phyloP scores from a whole-genome alignment of 2,888 invertebrate species.

The Acanthococcus lagerstroemiae region DNA sequence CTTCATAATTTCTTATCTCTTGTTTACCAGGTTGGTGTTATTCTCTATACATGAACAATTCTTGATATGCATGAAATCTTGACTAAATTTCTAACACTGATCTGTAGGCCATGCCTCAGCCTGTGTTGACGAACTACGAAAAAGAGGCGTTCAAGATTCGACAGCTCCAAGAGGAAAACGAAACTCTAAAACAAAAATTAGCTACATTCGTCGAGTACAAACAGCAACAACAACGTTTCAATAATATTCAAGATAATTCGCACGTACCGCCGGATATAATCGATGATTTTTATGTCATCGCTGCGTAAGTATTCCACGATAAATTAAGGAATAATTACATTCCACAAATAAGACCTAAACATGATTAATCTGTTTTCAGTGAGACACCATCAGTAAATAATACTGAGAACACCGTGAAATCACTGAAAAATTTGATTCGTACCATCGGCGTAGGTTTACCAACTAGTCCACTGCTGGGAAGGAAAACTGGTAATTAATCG shows the following conservation, averaged over 20 bases:
- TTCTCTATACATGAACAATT: constrained; percentile 34
- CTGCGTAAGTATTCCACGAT: constrained; percentile 51
- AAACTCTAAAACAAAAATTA: constrained; percentile 53
- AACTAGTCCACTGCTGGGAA: constrained; percentile 68
- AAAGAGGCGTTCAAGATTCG: constrained; percentile 71
- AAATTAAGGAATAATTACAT: too few species aligned
- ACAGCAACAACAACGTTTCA: constrained; percentile 32
- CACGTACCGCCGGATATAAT: constrained; percentile 68
- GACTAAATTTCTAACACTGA: not conserved
- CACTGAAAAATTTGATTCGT: constrained; percentile 64
- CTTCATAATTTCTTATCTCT: constrained; percentile 87
- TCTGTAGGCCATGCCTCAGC: constrained; percentile 68
- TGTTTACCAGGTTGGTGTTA: constrained; percentile 58
- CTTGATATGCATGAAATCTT: not conserved
- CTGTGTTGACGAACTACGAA: constrained; percentile 74
- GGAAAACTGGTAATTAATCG: constrained; percentile 51
- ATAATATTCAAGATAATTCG: constrained; percentile 40
- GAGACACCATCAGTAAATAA: constrained; percentile 45
- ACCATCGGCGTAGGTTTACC: constrained; percentile 56
- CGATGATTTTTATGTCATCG: constrained; percentile 85
- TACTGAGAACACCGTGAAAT: constrained; percentile 60
- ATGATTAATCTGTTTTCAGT: constrained; percentile 41
- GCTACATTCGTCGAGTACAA: constrained; percentile 45
- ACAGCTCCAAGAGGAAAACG: constrained; percentile 74
- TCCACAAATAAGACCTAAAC: too few species aligned